Conservation (phyloP, 1,140 invertebrate genomes). For the Lordiphosa clarofinis region DNA sequence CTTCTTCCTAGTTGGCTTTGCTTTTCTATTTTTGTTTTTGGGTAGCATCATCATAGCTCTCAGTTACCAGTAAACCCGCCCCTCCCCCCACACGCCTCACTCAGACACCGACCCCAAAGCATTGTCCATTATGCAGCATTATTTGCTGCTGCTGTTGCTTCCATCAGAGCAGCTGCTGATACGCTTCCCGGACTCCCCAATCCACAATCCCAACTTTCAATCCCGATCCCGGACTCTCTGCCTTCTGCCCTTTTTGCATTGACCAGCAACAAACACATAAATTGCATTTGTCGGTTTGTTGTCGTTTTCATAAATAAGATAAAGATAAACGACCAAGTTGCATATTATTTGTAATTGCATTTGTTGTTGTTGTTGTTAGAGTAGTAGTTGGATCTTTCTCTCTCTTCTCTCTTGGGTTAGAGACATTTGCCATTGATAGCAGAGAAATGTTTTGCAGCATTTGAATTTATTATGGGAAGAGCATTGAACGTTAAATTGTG, state of each 20-base stretch:
- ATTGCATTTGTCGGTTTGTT: constrained; percentile 80
- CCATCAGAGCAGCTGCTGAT: constrained; percentile 55
- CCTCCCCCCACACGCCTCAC: constrained; percentile 23
- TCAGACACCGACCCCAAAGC: constrained; percentile 28
- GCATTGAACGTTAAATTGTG: constrained; percentile 46
- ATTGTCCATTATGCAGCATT: constrained; percentile 73
- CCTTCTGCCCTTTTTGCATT: constrained; percentile 55
- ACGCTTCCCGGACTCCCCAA: constrained; percentile 23
- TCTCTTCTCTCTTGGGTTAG: constrained; percentile 15
- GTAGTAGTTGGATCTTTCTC: constrained; percentile 23
- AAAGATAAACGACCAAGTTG: constrained; percentile 78
- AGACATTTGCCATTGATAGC: constrained; percentile 58
- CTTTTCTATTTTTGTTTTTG: constrained; percentile 51
- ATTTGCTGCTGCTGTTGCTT: constrained; percentile 41
- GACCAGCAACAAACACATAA: constrained; percentile 75
- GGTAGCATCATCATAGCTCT: constrained; percentile 54
- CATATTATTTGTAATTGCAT: constrained; percentile 80
- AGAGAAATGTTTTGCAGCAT: constrained; percentile 61
- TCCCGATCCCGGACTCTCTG: constrained; percentile 10
- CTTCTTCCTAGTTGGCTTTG: constrained; percentile 65
- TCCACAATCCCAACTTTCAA: constrained; percentile 4
- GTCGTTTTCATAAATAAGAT: constrained; percentile 79
- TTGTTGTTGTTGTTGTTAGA: constrained; percentile 46
- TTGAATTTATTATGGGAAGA: constrained; percentile 55
- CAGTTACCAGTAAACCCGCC: constrained; percentile 11